A percentile compares a stretch with the other conserved stretches of the same genome.
These are phyloP conservation scores for Cinara cedri DNA, from an alignment of 2,888 invertebrate genomes.

Conservation along the genomic window DNA sequence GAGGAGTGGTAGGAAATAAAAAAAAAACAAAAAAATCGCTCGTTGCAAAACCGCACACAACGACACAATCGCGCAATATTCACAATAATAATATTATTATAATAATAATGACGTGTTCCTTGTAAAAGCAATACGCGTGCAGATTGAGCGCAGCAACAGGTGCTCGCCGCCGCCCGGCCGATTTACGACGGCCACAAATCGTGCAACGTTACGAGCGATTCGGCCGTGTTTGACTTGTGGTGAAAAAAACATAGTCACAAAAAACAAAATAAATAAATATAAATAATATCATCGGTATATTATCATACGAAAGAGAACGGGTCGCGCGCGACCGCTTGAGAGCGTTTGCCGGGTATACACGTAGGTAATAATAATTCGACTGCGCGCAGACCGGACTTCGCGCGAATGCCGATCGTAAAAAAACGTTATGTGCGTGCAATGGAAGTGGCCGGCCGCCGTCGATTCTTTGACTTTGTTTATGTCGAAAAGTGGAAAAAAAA, in stretches of 20 bases:
- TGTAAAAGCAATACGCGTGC: too few species aligned
- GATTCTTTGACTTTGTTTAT: slow-evolving; percentile 24
- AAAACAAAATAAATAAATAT: not conserved
- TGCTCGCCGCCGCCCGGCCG: not conserved
- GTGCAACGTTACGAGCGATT: slow-evolving; percentile 40
- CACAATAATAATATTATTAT: too few species aligned
- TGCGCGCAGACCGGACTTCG: slow-evolving; percentile 12
- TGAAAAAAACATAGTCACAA: not conserved
- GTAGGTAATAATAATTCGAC: not conserved
- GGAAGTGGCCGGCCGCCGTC: not conserved
- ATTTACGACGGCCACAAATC: slow-evolving; percentile 49
- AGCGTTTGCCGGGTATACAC: slow-evolving; percentile 1
- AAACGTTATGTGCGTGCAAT: not conserved
- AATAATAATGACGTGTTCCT: too few species aligned
- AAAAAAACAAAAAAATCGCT: too few species aligned
- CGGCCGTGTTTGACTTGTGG: slow-evolving; percentile 49
- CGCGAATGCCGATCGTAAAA: slow-evolving; percentile 16
- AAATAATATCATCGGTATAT: slow-evolving; percentile 10
- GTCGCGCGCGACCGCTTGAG: not conserved
- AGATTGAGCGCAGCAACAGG: slow-evolving; percentile 9
- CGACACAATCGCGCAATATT: too few species aligned
- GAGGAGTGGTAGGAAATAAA: too few species aligned
- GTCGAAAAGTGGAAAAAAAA: slow-evolving; percentile 28
- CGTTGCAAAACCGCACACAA: too few species aligned
- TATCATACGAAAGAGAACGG: not conserved